phyloP scores from a whole-genome alignment of 2,888 invertebrate genomes.

The Ophioninae sp. region DNA sequence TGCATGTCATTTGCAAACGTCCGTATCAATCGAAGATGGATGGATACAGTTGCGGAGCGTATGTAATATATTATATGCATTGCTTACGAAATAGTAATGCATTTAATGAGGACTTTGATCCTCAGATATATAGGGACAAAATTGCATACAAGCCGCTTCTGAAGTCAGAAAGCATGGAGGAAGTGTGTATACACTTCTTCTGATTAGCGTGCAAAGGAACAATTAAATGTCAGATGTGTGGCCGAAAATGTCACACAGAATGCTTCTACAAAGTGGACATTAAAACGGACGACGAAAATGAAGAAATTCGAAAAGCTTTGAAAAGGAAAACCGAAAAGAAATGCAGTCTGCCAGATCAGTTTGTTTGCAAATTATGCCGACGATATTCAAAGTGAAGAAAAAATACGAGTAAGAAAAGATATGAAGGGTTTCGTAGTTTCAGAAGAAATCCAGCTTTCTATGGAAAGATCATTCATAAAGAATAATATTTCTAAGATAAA shows the following conservation, averaged over 20 bases:
- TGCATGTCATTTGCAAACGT: too few relatives aligned
- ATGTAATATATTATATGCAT: slow-evolving; percentile 46
- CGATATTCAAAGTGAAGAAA: too few relatives aligned
- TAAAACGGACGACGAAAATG: neutral
- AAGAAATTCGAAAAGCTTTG: too few relatives aligned
- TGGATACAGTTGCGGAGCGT: slow-evolving; percentile 42
- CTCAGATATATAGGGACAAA: slow-evolving; percentile 16
- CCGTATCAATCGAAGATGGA: slow-evolving; percentile 40
- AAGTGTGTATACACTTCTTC: slow-evolving; percentile 35
- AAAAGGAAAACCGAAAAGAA: too few relatives aligned
- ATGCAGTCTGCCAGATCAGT: too few relatives aligned
- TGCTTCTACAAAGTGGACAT: slow-evolving; percentile 19
- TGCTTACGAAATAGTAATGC: slow-evolving; percentile 31
- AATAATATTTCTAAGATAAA: too few relatives aligned
- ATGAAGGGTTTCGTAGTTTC: too few relatives aligned
- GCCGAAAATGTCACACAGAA: slow-evolving; percentile 34
- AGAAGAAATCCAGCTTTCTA: too few relatives aligned
- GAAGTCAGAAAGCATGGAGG: slow-evolving; percentile 1
- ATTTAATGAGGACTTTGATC: slow-evolving; percentile 35
- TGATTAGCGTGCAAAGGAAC: neutral
- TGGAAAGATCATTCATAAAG: too few relatives aligned
- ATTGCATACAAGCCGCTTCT: slow-evolving; percentile 9
- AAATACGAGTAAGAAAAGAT: too few relatives aligned
- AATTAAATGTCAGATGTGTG: slow-evolving; percentile 33
- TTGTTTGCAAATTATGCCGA: too few relatives aligned